Evolutionary conservation across 1,140 invertebrate genomes (phyloP), one percentile per base, ranked within the genome.

Genomic region (Prorops nasuta): DNA sequence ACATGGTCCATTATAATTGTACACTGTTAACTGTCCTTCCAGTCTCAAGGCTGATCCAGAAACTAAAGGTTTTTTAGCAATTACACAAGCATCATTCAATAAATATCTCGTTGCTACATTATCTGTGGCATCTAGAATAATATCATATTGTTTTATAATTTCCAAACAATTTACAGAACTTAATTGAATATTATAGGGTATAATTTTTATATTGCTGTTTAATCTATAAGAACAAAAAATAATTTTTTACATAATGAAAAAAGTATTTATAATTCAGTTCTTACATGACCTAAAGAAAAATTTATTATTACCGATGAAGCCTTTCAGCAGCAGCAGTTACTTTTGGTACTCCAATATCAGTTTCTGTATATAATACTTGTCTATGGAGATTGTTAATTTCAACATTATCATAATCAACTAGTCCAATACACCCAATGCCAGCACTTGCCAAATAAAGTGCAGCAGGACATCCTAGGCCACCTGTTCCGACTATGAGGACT

Each of bases 1-100:
- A 69, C 91, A 93, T 3, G 89, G 88, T 6, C 89, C 88, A 44
- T 72, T 72, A 60, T 90, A 87, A 69, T 95, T 91, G 67, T 97
- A 98, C 3, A 98, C 89, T 1, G 94, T 97, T 7, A 99, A 74
- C 60, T 99, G 97, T 4, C 96, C 97, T 72, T 99, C 96, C 77
- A 95, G 88, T 71, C 91, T 85, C 1, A 99, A 78, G 12, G 96
- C 96, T 77, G 94, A 95, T 8, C 93, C 96, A 8, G 93, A 97
- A 24, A 98, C 86, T 15, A 97, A 78, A 2, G 94, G 91, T 63
- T 86, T 82, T 37, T 80, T 67, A 21, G 79, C 56, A 34, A 98
- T 76, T 0, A 97, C 88, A 74, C 94, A 97, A 8, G 89, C 87
- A 81, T 99, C 97, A 75, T 97, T 99, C 0, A 99, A 76, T 47